Evolutionary conservation across 2,797 vertebrate genomes (phyloP), one percentile per base, ranked within the genome.

Genomic region (Anguilla megastoma): DNA sequence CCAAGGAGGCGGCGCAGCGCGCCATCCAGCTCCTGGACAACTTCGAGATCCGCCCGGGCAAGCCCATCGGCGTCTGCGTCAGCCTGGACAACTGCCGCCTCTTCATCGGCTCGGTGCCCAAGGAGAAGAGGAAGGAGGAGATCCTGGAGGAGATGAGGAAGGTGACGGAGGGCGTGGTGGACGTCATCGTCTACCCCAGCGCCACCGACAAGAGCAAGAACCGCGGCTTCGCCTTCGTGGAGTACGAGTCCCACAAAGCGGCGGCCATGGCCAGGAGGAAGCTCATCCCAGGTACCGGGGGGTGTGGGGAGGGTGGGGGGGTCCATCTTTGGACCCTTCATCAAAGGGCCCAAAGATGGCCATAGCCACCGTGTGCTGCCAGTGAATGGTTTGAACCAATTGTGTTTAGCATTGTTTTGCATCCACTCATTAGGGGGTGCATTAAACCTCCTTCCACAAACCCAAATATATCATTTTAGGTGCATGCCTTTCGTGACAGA

Each of bases 71-170:
- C 9, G 98, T 99, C 80, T 99, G 98, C 0, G 95, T 97, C 85
- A 98, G 98, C 90, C 95, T 98, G 92, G 96, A 99, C 93, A 99
- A 99, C 95, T 99, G 98, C 90, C 97, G 98, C 21, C 96, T 99
- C 60, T 99, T 98, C 93, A 97, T 99, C 84, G 97, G 98, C 90
- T 97, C 97, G 86, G 97, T 99, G 93, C 98, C 98, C 74, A 99
- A 97, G 92, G 97, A 99, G 91, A 98, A 97, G 94, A 97, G 93
- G 88, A 99, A 97, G 92, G 97, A 98, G 58, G 98, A 99, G 92
- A 98, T 99, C 93, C 89, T 98, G 90, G 97, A 97, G 89, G 98
- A 98, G 95, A 98, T 99, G 97, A 97, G 94, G 88, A 97, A 97
- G 93, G 95, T 98, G 91, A 98, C 98, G 0, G 97, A 99, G 87